Conservation (phyloP, 2,888 invertebrate genomes). For the Euzetes globulus region DNA sequence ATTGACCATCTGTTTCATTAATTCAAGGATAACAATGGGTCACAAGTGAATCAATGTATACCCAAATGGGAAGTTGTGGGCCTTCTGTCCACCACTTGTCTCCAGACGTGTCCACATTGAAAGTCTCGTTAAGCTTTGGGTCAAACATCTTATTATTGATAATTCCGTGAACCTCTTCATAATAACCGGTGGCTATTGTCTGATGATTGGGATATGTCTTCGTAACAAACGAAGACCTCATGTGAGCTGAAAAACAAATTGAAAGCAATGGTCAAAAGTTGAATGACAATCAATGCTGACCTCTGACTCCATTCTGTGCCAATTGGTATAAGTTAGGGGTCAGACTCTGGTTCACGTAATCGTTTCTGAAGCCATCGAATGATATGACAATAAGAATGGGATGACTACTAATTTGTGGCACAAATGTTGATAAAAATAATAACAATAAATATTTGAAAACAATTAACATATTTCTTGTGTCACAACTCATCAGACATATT, state of each 20-base stretch:
- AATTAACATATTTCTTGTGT: background rate
- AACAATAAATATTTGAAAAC: background rate
- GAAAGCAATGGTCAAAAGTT: background rate
- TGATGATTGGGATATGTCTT: conserved; percentile 69
- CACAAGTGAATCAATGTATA: conserved; percentile 39
- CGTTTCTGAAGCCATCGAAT: conserved; percentile 49
- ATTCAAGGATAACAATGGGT: background rate
- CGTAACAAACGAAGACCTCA: conserved; percentile 50
- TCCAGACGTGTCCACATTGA: conserved; percentile 48
- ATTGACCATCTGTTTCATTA: conserved; percentile 53
- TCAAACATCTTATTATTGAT: conserved; percentile 59
- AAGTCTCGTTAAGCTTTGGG: conserved; percentile 44
- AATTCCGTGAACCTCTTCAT: conserved; percentile 62
- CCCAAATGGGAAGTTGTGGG: conserved; percentile 56
- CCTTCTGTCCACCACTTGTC: conserved; percentile 54
- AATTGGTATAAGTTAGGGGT: conserved; percentile 46
- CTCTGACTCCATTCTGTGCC: conserved; percentile 45
- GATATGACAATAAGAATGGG: conserved; percentile 46
- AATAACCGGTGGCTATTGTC: conserved; percentile 62
- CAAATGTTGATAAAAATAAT: background rate
- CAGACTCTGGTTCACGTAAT: conserved; percentile 44
- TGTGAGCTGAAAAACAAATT: conserved; percentile 33
- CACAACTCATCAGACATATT: background rate
- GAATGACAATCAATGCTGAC: background rate
- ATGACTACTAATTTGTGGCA: conserved; percentile 2